These are phyloP conservation scores for Neocrepidodera transversa DNA, from an alignment of 2,888 invertebrate species.

Conservation along the genomic window DNA sequence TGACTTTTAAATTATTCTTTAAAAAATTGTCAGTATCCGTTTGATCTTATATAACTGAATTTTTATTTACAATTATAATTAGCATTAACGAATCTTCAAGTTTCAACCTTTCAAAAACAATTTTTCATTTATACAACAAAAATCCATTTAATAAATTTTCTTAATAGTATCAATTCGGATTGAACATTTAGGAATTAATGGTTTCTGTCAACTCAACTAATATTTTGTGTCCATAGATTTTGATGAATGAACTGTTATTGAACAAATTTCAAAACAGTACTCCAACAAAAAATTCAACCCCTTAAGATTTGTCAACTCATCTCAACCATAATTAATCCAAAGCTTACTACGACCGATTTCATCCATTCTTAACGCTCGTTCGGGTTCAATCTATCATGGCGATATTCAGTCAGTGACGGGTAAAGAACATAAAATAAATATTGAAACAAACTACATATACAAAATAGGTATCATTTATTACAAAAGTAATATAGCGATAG, in stretches of 20 bases:
- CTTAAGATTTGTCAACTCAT: conserved; percentile 49
- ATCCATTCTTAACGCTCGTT: conserved; percentile 47
- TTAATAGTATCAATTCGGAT: conserved; percentile 12
- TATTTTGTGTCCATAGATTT: conserved; percentile 26
- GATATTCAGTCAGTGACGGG: conserved; percentile 22
- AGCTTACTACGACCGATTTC: conserved; percentile 42
- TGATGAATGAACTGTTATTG: conserved; percentile 35
- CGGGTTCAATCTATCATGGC: conserved; percentile 44
- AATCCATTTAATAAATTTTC: conserved; percentile 17
- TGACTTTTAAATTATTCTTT: conserved; percentile 1
- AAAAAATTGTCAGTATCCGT: background rate
- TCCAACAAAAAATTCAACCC: conserved; percentile 37
- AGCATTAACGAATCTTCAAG: too few relatives aligned
- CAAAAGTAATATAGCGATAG: too few relatives aligned
- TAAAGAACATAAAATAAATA: too few relatives aligned
- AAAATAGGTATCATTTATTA: too few relatives aligned
- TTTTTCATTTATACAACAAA: background rate
- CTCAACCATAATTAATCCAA: conserved; percentile 44
- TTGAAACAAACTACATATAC: too few relatives aligned
- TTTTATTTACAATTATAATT: too few relatives aligned
- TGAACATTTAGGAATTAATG: conserved; percentile 27
- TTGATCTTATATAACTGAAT: too few relatives aligned
- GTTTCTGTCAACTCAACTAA: conserved; percentile 22
- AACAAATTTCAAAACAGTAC: conserved; percentile 36
- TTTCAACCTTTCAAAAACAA: too few relatives aligned